Conservation (phyloP, 2,113 vertebrate genomes). For the Dipodomys merriami region DNA sequence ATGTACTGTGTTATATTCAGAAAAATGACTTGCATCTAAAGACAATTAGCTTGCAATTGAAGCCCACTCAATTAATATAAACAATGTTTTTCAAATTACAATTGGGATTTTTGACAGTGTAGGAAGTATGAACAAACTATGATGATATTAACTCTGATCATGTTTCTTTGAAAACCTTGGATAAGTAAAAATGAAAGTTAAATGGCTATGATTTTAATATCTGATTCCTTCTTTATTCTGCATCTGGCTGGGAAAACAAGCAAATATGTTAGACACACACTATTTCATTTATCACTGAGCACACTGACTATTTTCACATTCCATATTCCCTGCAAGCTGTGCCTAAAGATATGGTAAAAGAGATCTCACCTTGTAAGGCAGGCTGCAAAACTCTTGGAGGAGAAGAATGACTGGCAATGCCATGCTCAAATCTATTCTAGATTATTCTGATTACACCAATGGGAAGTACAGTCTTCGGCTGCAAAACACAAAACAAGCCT, state of each 20-base stretch:
- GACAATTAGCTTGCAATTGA: conserved; percentile 2
- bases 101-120: neutral
- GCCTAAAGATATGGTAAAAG: neutral
- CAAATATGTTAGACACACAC: neutral
- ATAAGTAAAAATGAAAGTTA: conserved; percentile 44
- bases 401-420: neutral
- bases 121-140: neutral
- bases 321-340: neutral
- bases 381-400: neutral
- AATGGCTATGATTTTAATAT: conserved; percentile 59
- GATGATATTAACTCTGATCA: neutral
- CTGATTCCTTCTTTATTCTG: neutral
- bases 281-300: conserved; percentile 5
- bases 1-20: neutral
- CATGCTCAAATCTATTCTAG: neutral
- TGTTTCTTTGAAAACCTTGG: conserved; percentile 48
- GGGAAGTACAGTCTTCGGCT: neutral
- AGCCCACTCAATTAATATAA: neutral
- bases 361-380: neutral
- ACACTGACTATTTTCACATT: neutral
- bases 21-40: neutral
- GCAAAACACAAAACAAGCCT: neutral
- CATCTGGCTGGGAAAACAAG: neutral
- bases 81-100: neutral
- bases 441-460: neutral